Evolutionary conservation across 2,113 vertebrate species (phyloP).

Genomic region (Heterochromis multidens): DNA sequence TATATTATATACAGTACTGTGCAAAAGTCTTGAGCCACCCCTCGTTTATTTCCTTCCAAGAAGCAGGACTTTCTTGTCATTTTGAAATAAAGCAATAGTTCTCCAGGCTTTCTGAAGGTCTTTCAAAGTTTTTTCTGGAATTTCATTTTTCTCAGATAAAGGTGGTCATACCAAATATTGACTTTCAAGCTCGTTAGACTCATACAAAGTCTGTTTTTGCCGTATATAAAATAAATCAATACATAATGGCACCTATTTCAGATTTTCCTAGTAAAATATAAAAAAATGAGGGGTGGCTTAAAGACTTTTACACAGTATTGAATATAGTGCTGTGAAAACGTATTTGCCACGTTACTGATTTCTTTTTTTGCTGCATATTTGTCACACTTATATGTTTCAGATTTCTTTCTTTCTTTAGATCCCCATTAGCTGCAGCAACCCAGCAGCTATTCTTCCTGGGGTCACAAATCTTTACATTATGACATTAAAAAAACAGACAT

Average conservation of each 20-base stretch:
- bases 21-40: background rate
- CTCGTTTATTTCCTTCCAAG: background rate
- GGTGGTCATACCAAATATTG: background rate
- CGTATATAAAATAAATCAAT: background rate
- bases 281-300: background rate
- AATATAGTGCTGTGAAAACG: background rate
- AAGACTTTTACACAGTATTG: background rate
- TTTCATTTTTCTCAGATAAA: too few species aligned
- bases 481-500: too few species aligned
- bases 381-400: too few species aligned
- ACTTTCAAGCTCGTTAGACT: background rate
- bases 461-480: too few species aligned
- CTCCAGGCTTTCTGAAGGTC: background rate
- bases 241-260: too few species aligned
- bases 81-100: background rate
- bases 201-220: rapidly evolving
- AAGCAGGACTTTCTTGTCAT: background rate
- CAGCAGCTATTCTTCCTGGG: too few species aligned
- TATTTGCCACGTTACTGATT: background rate
- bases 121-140: too few species aligned
- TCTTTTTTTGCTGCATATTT: background rate
- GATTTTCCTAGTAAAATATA: background rate
- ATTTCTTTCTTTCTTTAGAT: too few species aligned
- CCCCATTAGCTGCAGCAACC: too few species aligned
- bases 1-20: background rate